Evolutionary conservation across 2,113 vertebrate species (phyloP).

Genomic region (Alligator sinensis): DNA sequence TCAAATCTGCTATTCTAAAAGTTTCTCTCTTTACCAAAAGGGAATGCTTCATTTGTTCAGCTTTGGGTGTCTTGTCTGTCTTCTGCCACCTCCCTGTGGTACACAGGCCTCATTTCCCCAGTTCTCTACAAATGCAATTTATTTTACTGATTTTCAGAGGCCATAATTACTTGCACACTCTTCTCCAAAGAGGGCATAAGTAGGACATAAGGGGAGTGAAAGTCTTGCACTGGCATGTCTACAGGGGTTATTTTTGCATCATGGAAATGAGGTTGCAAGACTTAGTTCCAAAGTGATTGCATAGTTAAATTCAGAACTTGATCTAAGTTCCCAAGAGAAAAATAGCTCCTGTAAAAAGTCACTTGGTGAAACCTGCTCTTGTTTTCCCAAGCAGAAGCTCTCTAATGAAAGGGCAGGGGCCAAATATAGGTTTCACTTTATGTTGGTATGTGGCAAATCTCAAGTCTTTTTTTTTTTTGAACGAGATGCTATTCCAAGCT

Average conservation of each 20-base stretch:
- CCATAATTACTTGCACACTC: too few relatives aligned
- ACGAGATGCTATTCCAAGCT: slow-evolving; percentile 5
- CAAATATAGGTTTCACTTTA: not conserved
- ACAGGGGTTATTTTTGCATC: not conserved
- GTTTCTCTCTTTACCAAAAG: not conserved
- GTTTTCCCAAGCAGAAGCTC: not conserved
- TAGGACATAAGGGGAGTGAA: not conserved
- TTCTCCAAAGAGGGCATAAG: not conserved
- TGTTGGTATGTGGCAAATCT: not conserved
- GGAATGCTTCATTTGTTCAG: not conserved
- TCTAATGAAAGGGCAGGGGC: not conserved
- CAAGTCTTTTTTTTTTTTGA: not conserved
- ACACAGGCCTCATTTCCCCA: accelerated
- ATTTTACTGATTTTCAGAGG: not conserved
- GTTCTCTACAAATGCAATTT: not conserved
- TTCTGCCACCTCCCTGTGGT: not conserved
- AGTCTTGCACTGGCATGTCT: not conserved
- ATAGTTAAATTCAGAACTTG: not conserved
- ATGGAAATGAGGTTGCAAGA: not conserved
- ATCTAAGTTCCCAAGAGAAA: not conserved
- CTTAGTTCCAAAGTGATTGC: not conserved
- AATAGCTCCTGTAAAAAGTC: not conserved
- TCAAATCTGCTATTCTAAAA: not conserved
- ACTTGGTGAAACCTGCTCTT: not conserved
- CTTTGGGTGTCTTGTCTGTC: not conserved